Conservation (phyloP, 2,797 vertebrate species). For the Holocentrus rufus region DNA sequence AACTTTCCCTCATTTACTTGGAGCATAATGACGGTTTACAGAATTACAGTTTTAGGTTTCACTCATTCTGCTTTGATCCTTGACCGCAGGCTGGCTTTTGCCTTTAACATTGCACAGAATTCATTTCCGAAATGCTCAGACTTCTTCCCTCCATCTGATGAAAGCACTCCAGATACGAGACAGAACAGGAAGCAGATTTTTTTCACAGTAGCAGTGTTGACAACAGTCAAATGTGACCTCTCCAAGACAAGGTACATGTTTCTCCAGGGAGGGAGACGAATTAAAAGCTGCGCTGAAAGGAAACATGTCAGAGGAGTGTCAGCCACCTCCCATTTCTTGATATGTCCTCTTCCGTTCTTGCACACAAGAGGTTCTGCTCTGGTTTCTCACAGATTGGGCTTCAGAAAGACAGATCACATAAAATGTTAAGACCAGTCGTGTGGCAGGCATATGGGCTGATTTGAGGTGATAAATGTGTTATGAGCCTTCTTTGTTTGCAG, state of each 20-base stretch:
- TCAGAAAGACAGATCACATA: conserved; percentile 64
- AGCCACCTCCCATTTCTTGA: conserved; percentile 72
- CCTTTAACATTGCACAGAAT: conserved; percentile 76
- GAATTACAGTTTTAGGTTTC: conserved; percentile 83
- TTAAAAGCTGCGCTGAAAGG: conserved; percentile 76
- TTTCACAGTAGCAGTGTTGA: conserved; percentile 77
- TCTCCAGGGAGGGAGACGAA: conserved; percentile 71
- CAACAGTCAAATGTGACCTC: conserved; percentile 82
- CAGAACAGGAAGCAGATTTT: conserved; percentile 79
- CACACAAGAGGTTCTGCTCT: conserved; percentile 54
- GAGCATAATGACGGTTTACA: conserved; percentile 76
- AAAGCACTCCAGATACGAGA: conserved; percentile 79
- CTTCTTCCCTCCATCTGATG: conserved; percentile 74
- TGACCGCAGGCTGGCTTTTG: conserved; percentile 67
- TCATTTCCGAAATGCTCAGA: conserved; percentile 71
- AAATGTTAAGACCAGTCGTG: conserved; percentile 47
- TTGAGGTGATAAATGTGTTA: conserved; percentile 69
- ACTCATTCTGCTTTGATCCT: conserved; percentile 75
- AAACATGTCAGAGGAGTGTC: conserved; percentile 78
- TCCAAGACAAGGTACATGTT: conserved; percentile 76
- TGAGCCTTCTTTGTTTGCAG: conserved; percentile 64
- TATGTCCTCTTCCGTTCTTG: conserved; percentile 66
- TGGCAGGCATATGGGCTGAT: conserved; percentile 71
- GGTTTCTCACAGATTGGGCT: conserved; percentile 66
- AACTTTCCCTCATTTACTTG: conserved; percentile 66